Evolutionary conservation across 1,140 invertebrate genomes (phyloP).

Genomic region (Eulimnadia texana): DNA sequence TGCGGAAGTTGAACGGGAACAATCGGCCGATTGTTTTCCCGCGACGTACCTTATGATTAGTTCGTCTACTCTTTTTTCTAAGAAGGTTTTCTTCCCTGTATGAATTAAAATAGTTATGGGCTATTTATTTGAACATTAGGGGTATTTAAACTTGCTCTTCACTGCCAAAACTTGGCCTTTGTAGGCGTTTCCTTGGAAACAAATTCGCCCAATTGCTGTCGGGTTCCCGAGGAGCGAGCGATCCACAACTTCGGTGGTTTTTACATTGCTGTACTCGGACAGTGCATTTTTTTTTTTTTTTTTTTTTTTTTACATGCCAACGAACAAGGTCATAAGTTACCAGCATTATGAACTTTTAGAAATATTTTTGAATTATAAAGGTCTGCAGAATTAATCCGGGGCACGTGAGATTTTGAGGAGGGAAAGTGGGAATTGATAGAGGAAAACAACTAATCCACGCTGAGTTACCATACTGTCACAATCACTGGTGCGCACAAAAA

Average conservation of each 20-base stretch:
- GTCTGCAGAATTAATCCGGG: background rate
- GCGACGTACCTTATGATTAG: background rate
- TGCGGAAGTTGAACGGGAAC: too few species aligned
- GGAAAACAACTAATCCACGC: too few species aligned
- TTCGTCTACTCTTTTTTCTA: background rate
- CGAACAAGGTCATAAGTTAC: background rate
- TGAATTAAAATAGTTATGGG: background rate
- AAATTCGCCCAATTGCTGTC: background rate
- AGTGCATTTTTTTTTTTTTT: background rate
- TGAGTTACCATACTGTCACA: too few species aligned
- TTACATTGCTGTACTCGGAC: background rate
- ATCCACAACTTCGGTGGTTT: background rate
- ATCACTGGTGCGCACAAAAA: too few species aligned
- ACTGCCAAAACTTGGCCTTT: background rate
- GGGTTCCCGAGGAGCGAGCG: background rate
- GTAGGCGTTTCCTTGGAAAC: background rate
- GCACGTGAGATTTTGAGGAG: background rate
- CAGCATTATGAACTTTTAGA: background rate
- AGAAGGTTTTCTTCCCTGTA: background rate
- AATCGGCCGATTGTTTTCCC: background rate
- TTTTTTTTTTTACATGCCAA: background rate
- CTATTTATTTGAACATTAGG: background rate
- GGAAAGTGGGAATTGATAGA: too few species aligned
- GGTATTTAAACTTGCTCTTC: background rate
- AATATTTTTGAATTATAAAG: background rate